A percentile compares a stretch with the other conserved stretches of the same genome.
These are phyloP conservation scores for Pontoporia blainvillei DNA, from an alignment of 2,113 vertebrate genomes.

Conservation along the genomic window DNA sequence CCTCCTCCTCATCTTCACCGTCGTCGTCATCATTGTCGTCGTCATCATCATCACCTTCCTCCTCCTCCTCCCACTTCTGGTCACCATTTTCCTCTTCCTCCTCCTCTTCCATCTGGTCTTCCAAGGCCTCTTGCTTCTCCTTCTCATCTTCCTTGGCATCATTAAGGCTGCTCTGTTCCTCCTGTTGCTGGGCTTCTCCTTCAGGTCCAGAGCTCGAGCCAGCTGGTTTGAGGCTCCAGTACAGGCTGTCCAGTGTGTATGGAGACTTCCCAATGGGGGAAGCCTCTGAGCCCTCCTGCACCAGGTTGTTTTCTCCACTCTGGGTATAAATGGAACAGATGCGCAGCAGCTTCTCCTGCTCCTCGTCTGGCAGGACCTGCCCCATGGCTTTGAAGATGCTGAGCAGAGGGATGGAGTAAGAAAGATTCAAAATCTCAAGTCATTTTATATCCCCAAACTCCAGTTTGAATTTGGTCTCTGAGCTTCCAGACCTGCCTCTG, in stretches of 20 bases:
- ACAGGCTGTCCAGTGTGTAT: slow-evolving; percentile 91
- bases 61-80: slow-evolving; percentile 5
- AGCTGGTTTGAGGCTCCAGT: slow-evolving; percentile 79
- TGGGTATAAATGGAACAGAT: slow-evolving; percentile 94
- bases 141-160: slow-evolving; percentile 36
- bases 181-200: slow-evolving; percentile 60
- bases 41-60: neutral
- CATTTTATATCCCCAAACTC: neutral
- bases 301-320: slow-evolving; percentile 62
- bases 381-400: slow-evolving; percentile 92
- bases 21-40: slow-evolving; percentile 40
- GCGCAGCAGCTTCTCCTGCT: slow-evolving; percentile 86
- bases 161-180: slow-evolving; percentile 40
- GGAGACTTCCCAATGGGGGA: slow-evolving; percentile 79
- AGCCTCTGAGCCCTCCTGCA: slow-evolving; percentile 58
- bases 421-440: slow-evolving; percentile 45
- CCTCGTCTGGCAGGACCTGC: slow-evolving; percentile 84
- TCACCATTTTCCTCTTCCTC: slow-evolving; percentile 32
- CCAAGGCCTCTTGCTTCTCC: slow-evolving; percentile 33
- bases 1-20: slow-evolving; percentile 53
- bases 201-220: slow-evolving; percentile 9
- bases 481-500: slow-evolving; percentile 20
- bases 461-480: slow-evolving; percentile 14
- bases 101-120: slow-evolving; percentile 60
- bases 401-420: slow-evolving; percentile 24